Percentiles rank a stretch among this genome's conserved stretches.
Evolutionary conservation across 23 tunicate species (phyloP).

Genomic region (Trididemnum nubilum): DNA sequence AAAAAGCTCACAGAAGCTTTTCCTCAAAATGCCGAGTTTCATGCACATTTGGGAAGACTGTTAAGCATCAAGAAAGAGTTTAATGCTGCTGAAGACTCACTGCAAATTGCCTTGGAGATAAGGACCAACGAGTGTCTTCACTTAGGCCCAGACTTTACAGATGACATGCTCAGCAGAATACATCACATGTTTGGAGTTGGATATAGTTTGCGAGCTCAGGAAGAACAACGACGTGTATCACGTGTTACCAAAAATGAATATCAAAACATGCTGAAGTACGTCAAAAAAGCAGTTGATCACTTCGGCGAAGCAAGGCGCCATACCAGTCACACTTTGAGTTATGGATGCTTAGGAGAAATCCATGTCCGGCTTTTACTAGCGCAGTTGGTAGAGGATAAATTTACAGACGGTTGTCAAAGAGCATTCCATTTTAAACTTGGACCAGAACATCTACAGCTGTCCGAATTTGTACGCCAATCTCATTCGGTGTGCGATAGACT

Average conservation of each 20-base stretch:
- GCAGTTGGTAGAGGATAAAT: conserved; percentile 15
- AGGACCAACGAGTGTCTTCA: conserved; percentile 15
- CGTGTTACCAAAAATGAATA: not conserved
- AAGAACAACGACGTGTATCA: not conserved
- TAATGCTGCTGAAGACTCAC: conserved; percentile 31
- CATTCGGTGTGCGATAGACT: conserved; percentile 61
- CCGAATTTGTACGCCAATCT: conserved; percentile 44
- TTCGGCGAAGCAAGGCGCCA: conserved; percentile 22
- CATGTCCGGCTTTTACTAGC: conserved; percentile 47
- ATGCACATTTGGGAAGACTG: conserved; percentile 64
- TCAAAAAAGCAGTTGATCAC: conserved; percentile 37
- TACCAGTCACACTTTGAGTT: conserved; percentile 42
- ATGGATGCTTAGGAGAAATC: conserved; percentile 64
- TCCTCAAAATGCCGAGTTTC: conserved; percentile 52
- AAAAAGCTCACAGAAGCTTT: conserved; percentile 35
- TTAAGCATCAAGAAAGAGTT: conserved; percentile 14
- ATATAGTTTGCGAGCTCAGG: conserved; percentile 18
- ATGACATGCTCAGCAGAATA: conserved; percentile 44
- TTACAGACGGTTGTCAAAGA: not conserved
- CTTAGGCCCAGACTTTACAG: conserved; percentile 2
- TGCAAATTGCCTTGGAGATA: conserved; percentile 35
- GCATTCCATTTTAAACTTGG: not conserved
- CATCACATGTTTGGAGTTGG: conserved; percentile 68
- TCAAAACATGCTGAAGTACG: not conserved
- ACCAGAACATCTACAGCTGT: not conserved